A percentile compares a stretch with the other conserved stretches of the same genome.
Evolutionary conservation across 2,113 vertebrate genomes (phyloP).

Genomic region (Oriolus oriolus): DNA sequence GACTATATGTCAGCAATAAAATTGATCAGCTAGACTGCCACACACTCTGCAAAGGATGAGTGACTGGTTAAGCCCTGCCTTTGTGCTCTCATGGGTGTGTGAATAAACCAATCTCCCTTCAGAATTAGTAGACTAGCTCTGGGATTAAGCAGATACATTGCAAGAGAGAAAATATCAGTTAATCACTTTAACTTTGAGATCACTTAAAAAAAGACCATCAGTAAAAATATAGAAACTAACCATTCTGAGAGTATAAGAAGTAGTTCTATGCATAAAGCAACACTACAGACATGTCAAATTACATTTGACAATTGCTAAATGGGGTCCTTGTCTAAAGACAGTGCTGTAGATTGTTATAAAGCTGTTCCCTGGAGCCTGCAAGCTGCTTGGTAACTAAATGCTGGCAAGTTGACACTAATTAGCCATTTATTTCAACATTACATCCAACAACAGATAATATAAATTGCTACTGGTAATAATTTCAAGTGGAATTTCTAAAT

Average conservation of each 20-base stretch:
- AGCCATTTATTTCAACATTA: constrained; percentile 53
- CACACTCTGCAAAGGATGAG: background rate
- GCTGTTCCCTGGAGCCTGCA: constrained; percentile 44
- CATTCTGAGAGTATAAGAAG: background rate
- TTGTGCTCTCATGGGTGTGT: background rate
- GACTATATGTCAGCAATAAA: background rate
- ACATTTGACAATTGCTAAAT: constrained; percentile 55
- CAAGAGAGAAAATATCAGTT: background rate
- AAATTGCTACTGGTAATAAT: constrained; percentile 55
- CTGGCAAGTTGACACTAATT: constrained; percentile 59
- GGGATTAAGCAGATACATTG: background rate
- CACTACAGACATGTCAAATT: constrained; percentile 51
- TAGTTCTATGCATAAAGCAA: background rate
- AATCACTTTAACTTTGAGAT: background rate
- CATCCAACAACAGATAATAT: constrained; percentile 39
- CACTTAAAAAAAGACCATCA: background rate
- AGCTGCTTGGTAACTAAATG: constrained; percentile 44
- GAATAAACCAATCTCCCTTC: background rate
- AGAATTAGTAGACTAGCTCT: background rate
- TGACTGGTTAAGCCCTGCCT: background rate
- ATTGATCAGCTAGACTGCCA: background rate
- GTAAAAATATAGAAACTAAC: background rate
- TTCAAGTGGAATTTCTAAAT: constrained; percentile 55
- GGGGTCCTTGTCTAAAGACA: constrained; percentile 29
- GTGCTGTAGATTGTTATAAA: constrained; percentile 31